A percentile compares a stretch with the other conserved stretches of the same genome.
Evolutionary conservation across 2,797 vertebrate species (phyloP).

Genomic region (Masticophis lateralis): DNA sequence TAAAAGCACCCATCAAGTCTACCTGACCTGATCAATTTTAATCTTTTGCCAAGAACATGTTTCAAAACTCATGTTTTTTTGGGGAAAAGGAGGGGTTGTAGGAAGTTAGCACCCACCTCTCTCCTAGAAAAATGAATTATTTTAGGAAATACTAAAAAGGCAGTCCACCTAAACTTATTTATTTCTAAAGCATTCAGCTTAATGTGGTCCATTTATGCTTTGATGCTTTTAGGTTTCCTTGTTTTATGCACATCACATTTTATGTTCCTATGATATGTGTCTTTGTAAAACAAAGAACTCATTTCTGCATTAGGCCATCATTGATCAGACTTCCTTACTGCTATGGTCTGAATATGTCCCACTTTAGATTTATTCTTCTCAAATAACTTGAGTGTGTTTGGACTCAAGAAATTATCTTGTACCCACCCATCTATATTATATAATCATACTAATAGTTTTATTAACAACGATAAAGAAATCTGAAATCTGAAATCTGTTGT

Average conservation of each 20-base stretch:
- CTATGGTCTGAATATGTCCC: not conserved
- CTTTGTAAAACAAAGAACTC: not conserved
- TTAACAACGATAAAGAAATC: not conserved
- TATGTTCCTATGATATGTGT: not conserved
- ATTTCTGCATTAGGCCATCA: not conserved
- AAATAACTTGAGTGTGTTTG: not conserved
- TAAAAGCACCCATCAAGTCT: no score
- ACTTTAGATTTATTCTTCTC: not conserved
- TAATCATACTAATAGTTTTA: not conserved
- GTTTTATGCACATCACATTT: not conserved
- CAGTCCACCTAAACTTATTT: not conserved
- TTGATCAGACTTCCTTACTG: not conserved
- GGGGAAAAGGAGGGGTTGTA: no score
- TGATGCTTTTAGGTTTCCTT: not conserved
- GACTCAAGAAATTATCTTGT: not conserved
- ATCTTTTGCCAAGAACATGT: no score
- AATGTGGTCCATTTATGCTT: not conserved
- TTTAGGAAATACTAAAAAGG: no score
- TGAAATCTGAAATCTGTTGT: not conserved
- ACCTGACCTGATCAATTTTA: no score
- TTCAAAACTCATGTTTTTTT: no score
- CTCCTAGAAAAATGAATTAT: no score
- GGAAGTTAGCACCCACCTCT: no score
- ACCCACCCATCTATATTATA: not conserved
- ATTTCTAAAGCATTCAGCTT: not conserved